Conservation (phyloP, 1,140 invertebrate species). For the Drosophila prosaltans region DNA sequence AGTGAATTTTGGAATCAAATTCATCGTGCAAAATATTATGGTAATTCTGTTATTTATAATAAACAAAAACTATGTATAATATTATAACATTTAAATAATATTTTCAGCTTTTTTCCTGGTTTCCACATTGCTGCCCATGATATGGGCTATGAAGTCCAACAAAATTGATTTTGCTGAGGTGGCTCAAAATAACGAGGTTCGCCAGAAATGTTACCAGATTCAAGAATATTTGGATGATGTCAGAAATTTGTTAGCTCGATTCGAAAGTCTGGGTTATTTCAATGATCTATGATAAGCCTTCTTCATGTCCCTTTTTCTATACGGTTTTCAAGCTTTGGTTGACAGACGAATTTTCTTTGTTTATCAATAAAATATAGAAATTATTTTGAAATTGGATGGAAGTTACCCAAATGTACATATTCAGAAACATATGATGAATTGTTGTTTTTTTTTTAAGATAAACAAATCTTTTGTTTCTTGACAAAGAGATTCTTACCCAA, state of each 20-base stretch:
- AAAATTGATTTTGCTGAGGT: constrained; percentile 18
- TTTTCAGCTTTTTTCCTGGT: constrained; percentile 50
- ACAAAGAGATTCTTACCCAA: no score
- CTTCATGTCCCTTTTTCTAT: no score
- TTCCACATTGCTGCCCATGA: constrained; percentile 38
- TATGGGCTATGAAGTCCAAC: constrained; percentile 13
- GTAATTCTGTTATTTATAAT: constrained; percentile 9
- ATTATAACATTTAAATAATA: background rate
- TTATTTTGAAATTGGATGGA: no score
- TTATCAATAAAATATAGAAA: no score
- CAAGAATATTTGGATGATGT: constrained; percentile 38
- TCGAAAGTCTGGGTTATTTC: constrained; percentile 54
- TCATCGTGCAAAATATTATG: constrained; percentile 25
- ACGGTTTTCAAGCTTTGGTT: no score
- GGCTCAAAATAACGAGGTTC: constrained; percentile 13
- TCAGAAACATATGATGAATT: no score
- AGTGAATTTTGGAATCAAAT: constrained; percentile 31
- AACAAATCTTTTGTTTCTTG: no score
- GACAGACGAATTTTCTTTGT: no score
- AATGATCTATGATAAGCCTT: constrained; percentile 9
- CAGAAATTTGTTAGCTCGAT: constrained; percentile 39
- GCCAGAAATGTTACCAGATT: constrained; percentile 23
- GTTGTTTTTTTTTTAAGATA: no score
- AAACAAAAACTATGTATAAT: no score
- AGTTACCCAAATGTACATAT: no score